Conservation (phyloP, 64 coral and sea anemone species). For the Catalaphyllia jardinei region DNA sequence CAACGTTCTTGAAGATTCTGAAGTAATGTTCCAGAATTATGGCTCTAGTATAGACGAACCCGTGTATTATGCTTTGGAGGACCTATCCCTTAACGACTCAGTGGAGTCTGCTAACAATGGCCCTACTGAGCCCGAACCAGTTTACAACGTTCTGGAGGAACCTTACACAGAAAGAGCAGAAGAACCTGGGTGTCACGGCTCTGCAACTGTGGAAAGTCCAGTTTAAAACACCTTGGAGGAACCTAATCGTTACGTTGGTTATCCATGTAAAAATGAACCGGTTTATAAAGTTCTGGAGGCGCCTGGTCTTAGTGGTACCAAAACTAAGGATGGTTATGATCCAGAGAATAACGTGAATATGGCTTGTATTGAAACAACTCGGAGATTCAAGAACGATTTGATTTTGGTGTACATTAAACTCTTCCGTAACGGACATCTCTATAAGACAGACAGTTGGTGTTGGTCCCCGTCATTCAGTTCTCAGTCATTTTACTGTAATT, state of each 20-base stretch:
- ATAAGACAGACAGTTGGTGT: too few relatives aligned
- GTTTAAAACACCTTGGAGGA: slow-evolving; percentile 24
- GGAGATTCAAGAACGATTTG: background rate
- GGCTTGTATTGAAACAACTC: background rate
- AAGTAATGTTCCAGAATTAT: background rate
- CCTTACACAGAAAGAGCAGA: background rate
- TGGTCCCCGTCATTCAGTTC: too few relatives aligned
- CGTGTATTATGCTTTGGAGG: background rate
- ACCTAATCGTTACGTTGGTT: background rate
- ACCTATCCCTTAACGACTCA: background rate
- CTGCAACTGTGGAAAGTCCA: background rate
- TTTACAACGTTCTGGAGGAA: background rate
- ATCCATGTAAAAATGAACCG: background rate
- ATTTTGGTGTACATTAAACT: too few relatives aligned
- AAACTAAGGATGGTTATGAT: background rate
- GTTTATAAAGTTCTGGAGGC: slow-evolving; percentile 13
- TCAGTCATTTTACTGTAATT: too few relatives aligned
- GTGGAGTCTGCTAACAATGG: background rate
- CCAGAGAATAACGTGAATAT: background rate
- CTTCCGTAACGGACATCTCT: too few relatives aligned
- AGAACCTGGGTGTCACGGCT: background rate
- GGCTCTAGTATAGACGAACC: background rate
- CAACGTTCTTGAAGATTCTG: too few relatives aligned
- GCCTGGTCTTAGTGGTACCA: background rate
- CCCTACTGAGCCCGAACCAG: background rate